These are phyloP conservation scores for Boloria euphrosyne DNA, from an alignment of 2,888 invertebrate species.

Conservation along the genomic window DNA sequence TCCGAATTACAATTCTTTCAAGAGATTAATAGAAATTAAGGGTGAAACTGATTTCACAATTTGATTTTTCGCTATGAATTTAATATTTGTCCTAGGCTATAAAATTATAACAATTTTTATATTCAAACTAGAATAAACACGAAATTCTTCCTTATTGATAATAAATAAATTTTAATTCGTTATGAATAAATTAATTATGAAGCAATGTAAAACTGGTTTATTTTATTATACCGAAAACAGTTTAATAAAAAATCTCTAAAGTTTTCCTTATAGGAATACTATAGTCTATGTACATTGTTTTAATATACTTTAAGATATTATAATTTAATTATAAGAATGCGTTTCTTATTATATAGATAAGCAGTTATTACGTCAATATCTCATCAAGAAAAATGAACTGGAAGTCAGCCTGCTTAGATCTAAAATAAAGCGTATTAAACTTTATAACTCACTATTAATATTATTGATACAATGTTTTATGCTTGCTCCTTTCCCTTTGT, in stretches of 20 bases:
- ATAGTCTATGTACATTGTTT: neutral
- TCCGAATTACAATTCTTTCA: too few species aligned
- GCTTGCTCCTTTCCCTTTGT: slow-evolving; percentile 10
- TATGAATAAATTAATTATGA: too few species aligned
- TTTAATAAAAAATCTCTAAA: neutral
- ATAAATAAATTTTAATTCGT: too few species aligned
- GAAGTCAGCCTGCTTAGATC: neutral
- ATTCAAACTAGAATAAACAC: too few species aligned
- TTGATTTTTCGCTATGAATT: too few species aligned
- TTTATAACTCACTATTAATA: slow-evolving; percentile 6
- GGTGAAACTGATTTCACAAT: too few species aligned
- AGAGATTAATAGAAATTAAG: too few species aligned
- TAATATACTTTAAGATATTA: neutral
- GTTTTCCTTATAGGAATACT: neutral
- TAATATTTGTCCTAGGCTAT: too few species aligned
- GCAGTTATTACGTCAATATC: neutral
- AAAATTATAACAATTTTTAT: too few species aligned
- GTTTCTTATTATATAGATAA: neutral
- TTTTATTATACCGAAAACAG: neutral
- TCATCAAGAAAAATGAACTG: neutral
- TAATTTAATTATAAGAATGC: neutral
- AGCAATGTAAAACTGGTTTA: neutral
- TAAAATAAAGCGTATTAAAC: slow-evolving; percentile 9
- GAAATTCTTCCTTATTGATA: too few species aligned
- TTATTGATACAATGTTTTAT: slow-evolving; percentile 15